Conservation (phyloP, 2,797 vertebrate species). For the Rhinichthys osculus region DNA sequence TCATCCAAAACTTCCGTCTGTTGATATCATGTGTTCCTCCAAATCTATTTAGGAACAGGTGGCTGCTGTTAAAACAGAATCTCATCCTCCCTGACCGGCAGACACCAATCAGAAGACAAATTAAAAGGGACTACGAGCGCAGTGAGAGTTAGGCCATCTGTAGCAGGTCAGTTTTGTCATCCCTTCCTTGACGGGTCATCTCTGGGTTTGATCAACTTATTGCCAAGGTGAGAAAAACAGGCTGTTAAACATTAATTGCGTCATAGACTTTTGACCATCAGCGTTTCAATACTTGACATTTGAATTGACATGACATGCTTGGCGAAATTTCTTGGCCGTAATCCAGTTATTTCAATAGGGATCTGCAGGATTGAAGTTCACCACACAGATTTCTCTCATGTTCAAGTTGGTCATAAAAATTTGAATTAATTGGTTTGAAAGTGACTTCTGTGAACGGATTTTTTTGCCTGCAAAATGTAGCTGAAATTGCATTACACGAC, state of each 20-base stretch:
- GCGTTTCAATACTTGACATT: background rate
- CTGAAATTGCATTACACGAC: background rate
- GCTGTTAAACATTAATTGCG: background rate
- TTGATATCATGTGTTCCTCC: background rate
- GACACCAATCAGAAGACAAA: constrained; percentile 34
- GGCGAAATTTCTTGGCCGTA: background rate
- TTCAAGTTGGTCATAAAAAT: background rate
- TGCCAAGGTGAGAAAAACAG: constrained; percentile 13
- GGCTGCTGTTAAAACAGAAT: constrained; percentile 29
- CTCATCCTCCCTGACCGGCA: constrained; percentile 9
- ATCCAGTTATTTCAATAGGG: background rate
- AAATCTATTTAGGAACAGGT: constrained; percentile 19
- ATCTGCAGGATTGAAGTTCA: background rate
- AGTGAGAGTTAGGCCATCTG: constrained; percentile 19
- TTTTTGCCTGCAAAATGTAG: background rate
- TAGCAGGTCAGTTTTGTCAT: constrained; percentile 7
- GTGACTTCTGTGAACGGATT: background rate
- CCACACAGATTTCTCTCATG: background rate
- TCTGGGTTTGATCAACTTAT: background rate
- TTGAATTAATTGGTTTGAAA: background rate
- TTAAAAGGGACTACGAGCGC: constrained; percentile 18
- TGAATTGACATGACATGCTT: background rate
- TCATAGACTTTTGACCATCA: background rate
- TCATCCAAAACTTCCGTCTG: constrained; percentile 15
- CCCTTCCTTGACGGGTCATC: background rate